These are phyloP conservation scores for Arctia plantaginis DNA, from an alignment of 2,888 invertebrate genomes.

Conservation along the genomic window DNA sequence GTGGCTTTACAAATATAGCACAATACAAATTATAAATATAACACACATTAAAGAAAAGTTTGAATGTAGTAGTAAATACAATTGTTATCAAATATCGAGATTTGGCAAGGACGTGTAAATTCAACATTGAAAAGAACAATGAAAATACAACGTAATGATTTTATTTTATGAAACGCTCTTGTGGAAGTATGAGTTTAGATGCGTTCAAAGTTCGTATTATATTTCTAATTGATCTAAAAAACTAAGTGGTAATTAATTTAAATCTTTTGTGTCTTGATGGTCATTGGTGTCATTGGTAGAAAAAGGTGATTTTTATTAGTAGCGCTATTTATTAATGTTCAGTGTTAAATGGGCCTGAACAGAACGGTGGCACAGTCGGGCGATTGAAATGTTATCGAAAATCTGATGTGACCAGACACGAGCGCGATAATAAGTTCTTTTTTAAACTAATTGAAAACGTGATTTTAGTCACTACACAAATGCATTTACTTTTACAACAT, in stretches of 20 bases:
- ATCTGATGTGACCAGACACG: neutral
- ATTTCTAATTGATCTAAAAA: neutral
- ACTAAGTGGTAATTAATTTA: neutral
- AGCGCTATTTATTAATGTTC: neutral
- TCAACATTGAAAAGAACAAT: slow-evolving; percentile 41
- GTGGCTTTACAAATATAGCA: neutral
- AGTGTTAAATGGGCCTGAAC: neutral
- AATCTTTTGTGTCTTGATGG: no score
- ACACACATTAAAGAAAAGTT: slow-evolving; percentile 9
- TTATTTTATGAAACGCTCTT: slow-evolving; percentile 28
- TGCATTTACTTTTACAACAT: neutral
- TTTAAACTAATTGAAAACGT: neutral
- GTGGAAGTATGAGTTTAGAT: neutral
- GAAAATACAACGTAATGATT: slow-evolving; percentile 27
- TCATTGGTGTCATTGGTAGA: neutral
- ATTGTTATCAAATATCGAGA: slow-evolving; percentile 34
- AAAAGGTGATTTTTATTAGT: neutral
- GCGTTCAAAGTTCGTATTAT: neutral
- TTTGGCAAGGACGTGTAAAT: slow-evolving; percentile 40
- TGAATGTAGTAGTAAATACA: slow-evolving; percentile 20
- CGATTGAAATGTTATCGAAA: neutral
- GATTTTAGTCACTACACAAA: neutral
- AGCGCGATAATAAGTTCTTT: neutral
- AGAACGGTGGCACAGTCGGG: neutral
- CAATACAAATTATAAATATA: neutral